These are phyloP conservation scores for Leptopilina boulardi DNA, from an alignment of 1,140 invertebrate genomes.

Conservation along the genomic window DNA sequence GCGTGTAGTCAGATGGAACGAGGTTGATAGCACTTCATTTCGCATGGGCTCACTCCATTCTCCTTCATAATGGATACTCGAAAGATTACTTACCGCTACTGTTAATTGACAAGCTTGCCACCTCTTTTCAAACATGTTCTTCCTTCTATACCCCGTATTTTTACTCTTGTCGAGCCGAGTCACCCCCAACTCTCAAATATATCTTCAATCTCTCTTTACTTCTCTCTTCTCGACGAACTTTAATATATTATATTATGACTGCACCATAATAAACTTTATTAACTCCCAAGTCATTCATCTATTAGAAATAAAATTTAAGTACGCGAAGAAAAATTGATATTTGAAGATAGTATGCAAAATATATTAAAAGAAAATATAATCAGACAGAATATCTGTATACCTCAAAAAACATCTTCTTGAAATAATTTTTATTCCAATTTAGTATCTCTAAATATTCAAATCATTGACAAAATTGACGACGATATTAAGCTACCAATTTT, in stretches of 20 bases:
- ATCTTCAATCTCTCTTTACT: constrained; percentile 45
- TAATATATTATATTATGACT: constrained; percentile 26
- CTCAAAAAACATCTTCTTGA: too few species aligned
- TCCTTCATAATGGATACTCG: constrained; percentile 53
- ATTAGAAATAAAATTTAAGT: constrained; percentile 8
- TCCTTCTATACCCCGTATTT: constrained; percentile 4
- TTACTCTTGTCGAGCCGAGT: constrained; percentile 35
- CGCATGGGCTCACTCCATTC: constrained; percentile 41
- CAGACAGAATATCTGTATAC: too few species aligned
- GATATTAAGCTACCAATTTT: too few species aligned
- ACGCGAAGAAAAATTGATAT: too few species aligned
- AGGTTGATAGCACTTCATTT: constrained; percentile 48
- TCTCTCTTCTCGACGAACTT: neutral
- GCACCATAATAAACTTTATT: constrained; percentile 42
- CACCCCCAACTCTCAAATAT: constrained; percentile 42
- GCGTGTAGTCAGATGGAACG: constrained; percentile 44
- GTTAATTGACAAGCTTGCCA: constrained; percentile 53
- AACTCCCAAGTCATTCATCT: constrained; percentile 36
- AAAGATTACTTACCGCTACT: constrained; percentile 48
- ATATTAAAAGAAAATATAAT: too few species aligned
- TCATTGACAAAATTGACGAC: too few species aligned
- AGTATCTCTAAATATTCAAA: too few species aligned
- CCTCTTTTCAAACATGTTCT: constrained; percentile 36
- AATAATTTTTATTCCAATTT: too few species aligned
- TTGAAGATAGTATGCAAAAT: too few species aligned